Conservation (phyloP, 2,888 invertebrate genomes). For the Incurvaria masculella region DNA sequence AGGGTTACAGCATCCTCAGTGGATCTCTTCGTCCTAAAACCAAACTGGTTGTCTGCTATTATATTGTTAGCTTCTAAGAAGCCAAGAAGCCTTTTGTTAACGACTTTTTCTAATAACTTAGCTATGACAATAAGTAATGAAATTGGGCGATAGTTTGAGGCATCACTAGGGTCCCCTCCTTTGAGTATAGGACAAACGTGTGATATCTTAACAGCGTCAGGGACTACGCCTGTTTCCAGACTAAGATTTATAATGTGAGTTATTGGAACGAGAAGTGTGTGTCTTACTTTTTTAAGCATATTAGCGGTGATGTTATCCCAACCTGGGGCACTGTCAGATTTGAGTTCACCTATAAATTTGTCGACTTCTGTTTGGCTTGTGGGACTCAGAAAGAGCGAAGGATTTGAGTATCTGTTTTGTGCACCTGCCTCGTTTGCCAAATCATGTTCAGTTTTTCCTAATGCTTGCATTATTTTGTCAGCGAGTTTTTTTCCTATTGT, state of each 20-base stretch:
- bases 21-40: constrained; percentile 3
- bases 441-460: not conserved
- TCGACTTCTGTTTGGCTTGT: not conserved
- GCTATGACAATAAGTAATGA: constrained; percentile 4
- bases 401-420: not conserved
- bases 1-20: constrained; percentile 7
- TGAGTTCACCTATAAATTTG: not conserved
- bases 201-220: constrained; percentile 1
- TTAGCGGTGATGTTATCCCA: not conserved
- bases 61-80: constrained; percentile 5
- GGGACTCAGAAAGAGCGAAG: constrained; percentile 1
- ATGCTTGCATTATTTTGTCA: not conserved
- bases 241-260: constrained; percentile 6
- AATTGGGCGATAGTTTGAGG: constrained; percentile 5
- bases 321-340: constrained; percentile 4
- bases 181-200: constrained; percentile 4
- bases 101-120: constrained; percentile 8
- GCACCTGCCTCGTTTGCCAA: not conserved
- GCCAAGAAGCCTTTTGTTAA: constrained; percentile 1
- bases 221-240: constrained; percentile 2
- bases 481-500: constrained; percentile 1
- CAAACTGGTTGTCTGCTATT: constrained; percentile 4
- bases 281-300: not conserved
- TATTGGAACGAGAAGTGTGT: not conserved
- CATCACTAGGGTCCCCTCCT: not conserved